phyloP scores from a whole-genome alignment of 2,797 vertebrate genomes.

The Tenualosa thibaudeaui region DNA sequence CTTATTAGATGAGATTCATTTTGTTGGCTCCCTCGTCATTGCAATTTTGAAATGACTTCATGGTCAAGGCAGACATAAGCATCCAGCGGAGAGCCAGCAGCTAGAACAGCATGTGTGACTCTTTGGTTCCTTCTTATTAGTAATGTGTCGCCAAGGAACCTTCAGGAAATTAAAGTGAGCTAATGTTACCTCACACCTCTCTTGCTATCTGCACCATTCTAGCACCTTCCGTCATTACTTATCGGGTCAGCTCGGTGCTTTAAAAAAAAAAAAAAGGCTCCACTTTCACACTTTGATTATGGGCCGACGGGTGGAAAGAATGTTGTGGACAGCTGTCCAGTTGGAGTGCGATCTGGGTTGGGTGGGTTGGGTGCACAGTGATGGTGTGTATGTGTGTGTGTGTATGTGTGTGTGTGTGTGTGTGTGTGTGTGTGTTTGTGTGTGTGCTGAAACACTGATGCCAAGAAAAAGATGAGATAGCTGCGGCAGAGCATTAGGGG shows the following conservation, averaged over 20 bases:
- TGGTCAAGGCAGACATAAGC: background rate
- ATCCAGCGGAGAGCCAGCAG: background rate
- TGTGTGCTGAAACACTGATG: background rate
- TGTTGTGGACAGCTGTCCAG: slow-evolving; percentile 2
- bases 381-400: no score
- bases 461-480: background rate
- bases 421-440: background rate
- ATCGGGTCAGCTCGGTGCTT: background rate
- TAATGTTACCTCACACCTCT: background rate
- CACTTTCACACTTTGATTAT: background rate
- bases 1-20: background rate
- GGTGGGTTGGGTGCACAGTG: no score
- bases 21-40: background rate
- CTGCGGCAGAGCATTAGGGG: background rate
- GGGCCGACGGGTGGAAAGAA: background rate
- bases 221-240: background rate
- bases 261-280: background rate
- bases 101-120: background rate
- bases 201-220: background rate
- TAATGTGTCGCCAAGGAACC: background rate
- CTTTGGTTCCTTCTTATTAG: background rate
- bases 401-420: no score
- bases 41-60: background rate
- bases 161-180: background rate
- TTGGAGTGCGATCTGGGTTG: background rate